Evolutionary conservation across 2,113 vertebrate genomes (phyloP).

Genomic region (Pteruthius melanotis): DNA sequence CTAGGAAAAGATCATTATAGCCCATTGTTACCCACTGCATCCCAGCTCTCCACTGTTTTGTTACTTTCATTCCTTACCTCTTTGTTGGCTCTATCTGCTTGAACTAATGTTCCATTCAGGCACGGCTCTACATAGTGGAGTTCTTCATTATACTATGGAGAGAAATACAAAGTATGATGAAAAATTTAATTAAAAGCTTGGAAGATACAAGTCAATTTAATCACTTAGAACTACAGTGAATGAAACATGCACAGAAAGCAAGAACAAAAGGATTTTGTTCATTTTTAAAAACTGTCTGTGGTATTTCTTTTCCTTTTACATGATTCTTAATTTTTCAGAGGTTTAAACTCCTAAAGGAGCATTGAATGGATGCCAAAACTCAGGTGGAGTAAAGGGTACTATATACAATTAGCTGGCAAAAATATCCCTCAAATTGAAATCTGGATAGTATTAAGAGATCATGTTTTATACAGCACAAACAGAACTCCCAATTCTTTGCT

Average conservation of each 20-base stretch:
- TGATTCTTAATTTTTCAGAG: neutral
- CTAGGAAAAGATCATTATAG: neutral
- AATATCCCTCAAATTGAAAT: neutral
- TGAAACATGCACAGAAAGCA: neutral
- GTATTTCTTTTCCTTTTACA: neutral
- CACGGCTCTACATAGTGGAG: slow-evolving; percentile 95
- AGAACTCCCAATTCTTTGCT: neutral
- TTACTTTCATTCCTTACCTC: slow-evolving; percentile 80
- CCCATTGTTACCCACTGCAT: neutral
- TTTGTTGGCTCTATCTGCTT: slow-evolving; percentile 96
- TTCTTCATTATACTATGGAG: slow-evolving; percentile 91
- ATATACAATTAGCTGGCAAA: neutral
- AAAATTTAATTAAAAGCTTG: slow-evolving; percentile 38
- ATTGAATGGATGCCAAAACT: neutral
- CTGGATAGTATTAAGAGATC: neutral
- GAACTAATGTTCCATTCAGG: slow-evolving; percentile 93
- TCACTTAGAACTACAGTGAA: slow-evolving; percentile 16
- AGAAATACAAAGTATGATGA: slow-evolving; percentile 33
- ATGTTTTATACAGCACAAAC: neutral
- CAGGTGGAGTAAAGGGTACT: neutral
- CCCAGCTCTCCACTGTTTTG: neutral
- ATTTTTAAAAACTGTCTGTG: neutral
- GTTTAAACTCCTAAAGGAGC: neutral
- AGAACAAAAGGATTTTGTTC: neutral
- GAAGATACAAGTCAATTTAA: slow-evolving; percentile 28